Base-by-base conservation (phyloP, 1,140 invertebrate species). In the Ditylenchus dipsaci region DNA sequence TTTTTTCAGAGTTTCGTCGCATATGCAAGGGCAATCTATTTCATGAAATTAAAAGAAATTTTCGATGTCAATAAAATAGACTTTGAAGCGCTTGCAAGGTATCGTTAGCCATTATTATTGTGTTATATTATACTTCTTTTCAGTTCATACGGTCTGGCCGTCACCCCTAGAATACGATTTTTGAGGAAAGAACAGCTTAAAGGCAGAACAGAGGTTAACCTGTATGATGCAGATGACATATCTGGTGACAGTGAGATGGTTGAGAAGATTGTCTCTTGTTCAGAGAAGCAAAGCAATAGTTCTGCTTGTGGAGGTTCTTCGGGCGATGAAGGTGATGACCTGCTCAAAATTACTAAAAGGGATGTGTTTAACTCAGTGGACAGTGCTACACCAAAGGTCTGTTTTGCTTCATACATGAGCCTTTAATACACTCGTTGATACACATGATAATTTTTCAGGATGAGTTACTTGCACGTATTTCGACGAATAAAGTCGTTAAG, bases 11-110 rank as follows among this genome's bases (percentile, higher is more conserved):
- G 72, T 53, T 62, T 82, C 29, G 72, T 82, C 9, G 71, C 80
- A 0, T 82, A 82, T 69, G 68, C 81, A 11, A 63, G 74, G 23
- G 72, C 80, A 11, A 53, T 82, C 43, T 78, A 76, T 59, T 68
- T 75, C 8, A 67, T 73, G 68, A 72, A 72, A 53, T 45, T 82
- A 19, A 83, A 83, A 63, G 59, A 67, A 13, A 72, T 82, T 23
- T 82, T 82, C 49, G 68, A 82, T 64, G 80, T 82, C 29, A 38
- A 79, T 15, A 60, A 63, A 47, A 80, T 82, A 26, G 71, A 82
- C 62, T 82, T 80, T 42, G 64, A 71, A 13, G 77, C 67, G 17
- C 53, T 78, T 11, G 64, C 76, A 17, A 57, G 29, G 74, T 75
- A 17, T 53, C 1, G n/a, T 26, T 21, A 53, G n/a, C 23, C 23